A percentile compares a stretch with the other conserved stretches of the same genome.
These are phyloP conservation scores for Acropternis orthonyx DNA, from an alignment of 2,797 vertebrate genomes.

Conservation along the genomic window DNA sequence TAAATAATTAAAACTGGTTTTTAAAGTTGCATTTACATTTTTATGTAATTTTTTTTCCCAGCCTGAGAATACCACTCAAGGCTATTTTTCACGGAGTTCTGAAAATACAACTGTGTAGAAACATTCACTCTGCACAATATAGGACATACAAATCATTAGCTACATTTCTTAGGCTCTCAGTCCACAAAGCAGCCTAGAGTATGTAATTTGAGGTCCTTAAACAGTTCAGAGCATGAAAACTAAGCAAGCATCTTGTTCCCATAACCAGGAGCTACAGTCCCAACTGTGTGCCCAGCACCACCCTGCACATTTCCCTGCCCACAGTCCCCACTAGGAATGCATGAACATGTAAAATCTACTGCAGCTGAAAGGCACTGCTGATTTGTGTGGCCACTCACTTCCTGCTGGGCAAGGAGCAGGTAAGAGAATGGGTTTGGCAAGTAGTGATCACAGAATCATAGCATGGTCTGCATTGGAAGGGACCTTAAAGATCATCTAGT, in stretches of 20 bases:
- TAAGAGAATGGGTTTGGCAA: not conserved
- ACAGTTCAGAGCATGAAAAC: not conserved
- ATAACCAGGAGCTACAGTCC: not conserved
- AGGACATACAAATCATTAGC: not conserved
- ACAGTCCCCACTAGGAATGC: not conserved
- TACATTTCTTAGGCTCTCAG: not conserved
- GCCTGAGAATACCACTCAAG: not conserved
- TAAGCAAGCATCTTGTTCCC: not conserved
- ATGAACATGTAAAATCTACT: not conserved
- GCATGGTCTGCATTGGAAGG: not conserved
- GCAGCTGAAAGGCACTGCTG: not conserved
- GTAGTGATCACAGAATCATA: not conserved
- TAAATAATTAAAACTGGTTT: not conserved
- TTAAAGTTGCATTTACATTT: constrained; percentile 7
- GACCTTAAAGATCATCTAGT: not conserved
- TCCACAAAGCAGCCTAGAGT: not conserved
- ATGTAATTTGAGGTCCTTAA: not conserved
- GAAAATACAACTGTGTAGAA: not conserved
- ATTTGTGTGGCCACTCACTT: not conserved
- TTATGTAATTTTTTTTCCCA: not conserved
- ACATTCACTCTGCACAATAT: not conserved
- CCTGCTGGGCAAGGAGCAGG: not conserved
- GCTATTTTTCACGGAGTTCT: not conserved
- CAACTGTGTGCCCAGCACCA: not conserved
- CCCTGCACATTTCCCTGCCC: not conserved